phyloP scores from a whole-genome alignment of 2,113 vertebrate species.

The Orientallactaga bullata region DNA sequence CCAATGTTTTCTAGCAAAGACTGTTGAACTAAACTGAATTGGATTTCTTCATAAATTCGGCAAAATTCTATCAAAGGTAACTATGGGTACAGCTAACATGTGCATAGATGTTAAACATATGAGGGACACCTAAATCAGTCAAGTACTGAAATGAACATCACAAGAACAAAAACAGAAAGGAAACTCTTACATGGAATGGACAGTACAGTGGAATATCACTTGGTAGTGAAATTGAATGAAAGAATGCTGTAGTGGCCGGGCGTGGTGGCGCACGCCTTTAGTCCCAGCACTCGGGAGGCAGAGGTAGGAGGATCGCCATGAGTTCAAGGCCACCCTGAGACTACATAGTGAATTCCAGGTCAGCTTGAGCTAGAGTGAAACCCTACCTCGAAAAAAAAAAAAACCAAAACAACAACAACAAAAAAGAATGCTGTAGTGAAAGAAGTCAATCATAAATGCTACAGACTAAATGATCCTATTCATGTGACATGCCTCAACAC shows the following conservation, averaged over 20 bases:
- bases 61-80: conserved; percentile 25
- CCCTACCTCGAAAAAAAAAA: too few relatives aligned
- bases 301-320: too few relatives aligned
- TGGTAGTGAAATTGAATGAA: conserved; percentile 16
- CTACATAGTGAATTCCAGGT: too few relatives aligned
- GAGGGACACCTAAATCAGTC: background rate
- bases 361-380: too few relatives aligned
- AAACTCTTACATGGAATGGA: background rate
- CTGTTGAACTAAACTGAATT: conserved; percentile 11
- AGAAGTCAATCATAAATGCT: background rate
- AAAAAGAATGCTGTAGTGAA: background rate
- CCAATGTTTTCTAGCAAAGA: conserved; percentile 20
- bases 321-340: too few relatives aligned
- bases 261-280: too few relatives aligned
- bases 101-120: background rate
- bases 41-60: conserved; percentile 25
- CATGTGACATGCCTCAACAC: background rate
- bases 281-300: too few relatives aligned
- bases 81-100: background rate
- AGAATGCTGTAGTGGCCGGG: background rate
- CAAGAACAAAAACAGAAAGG: background rate
- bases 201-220: background rate
- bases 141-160: background rate
- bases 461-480: background rate
- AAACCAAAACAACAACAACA: too few relatives aligned